These are phyloP conservation scores for Zootoca vivipara DNA, from an alignment of 2,113 vertebrate genomes.

Conservation along the genomic window DNA sequence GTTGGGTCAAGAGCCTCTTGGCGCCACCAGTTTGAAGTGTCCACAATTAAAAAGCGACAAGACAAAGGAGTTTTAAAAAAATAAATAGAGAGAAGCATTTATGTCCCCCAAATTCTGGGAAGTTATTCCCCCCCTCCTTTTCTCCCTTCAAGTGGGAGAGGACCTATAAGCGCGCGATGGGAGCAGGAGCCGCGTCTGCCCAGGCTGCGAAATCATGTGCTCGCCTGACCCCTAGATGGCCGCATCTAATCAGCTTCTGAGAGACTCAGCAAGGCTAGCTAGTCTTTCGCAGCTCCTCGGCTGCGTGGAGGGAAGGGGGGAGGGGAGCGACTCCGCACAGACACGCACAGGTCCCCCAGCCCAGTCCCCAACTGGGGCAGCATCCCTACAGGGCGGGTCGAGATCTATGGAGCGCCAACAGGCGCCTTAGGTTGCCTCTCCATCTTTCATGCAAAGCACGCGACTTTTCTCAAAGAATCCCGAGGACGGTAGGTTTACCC, in stretches of 20 bases:
- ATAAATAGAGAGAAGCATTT: too few relatives aligned
- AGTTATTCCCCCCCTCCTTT: neutral
- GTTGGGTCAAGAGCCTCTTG: constrained; percentile 82
- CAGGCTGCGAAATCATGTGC: neutral
- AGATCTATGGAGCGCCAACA: too few relatives aligned
- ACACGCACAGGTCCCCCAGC: too few relatives aligned
- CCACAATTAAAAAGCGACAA: constrained; percentile 77
- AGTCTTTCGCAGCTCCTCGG: neutral
- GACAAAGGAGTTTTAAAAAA: too few relatives aligned
- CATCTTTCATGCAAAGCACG: too few relatives aligned
- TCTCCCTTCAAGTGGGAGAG: neutral
- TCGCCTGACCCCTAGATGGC: neutral
- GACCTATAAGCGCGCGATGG: neutral
- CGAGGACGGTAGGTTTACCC: too few relatives aligned
- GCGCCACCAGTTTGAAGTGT: constrained; percentile 89
- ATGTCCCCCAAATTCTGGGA: neutral
- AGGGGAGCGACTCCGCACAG: too few relatives aligned
- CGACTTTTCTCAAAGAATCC: too few relatives aligned
- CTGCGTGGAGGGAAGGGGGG: neutral
- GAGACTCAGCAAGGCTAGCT: too few relatives aligned
- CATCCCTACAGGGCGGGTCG: neutral
- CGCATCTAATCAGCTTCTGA: neutral
- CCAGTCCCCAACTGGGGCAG: neutral
- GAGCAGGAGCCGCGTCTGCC: neutral
- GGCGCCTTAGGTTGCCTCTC: too few relatives aligned